Conservation (phyloP, 1,140 invertebrate genomes). For the Cotesia chilonis region DNA sequence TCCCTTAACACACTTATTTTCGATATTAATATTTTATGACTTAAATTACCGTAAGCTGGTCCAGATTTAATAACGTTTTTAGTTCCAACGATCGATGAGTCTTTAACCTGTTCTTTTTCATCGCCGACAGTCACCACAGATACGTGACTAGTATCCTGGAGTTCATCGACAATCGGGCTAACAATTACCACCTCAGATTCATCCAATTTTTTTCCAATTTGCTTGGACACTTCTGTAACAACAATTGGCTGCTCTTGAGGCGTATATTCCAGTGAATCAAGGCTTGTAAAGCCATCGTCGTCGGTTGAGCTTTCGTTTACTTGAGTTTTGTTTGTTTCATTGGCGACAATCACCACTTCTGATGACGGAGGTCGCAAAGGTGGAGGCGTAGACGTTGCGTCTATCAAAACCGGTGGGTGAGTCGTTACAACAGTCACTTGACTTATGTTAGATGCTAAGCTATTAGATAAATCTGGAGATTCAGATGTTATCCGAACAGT, state of each 20-base stretch:
- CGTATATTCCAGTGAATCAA: constrained; percentile 77
- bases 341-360: constrained; percentile 81
- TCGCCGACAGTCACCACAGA: constrained; percentile 90
- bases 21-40: constrained; percentile 36
- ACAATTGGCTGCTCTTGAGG: constrained; percentile 66
- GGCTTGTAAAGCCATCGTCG: constrained; percentile 74
- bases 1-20: too few species aligned
- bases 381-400: constrained; percentile 60
- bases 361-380: constrained; percentile 56
- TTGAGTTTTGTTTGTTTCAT: constrained; percentile 77
- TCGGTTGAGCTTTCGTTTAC: constrained; percentile 74
- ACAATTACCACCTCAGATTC: constrained; percentile 84
- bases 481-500: constrained; percentile 70
- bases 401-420: constrained; percentile 79
- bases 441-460: constrained; percentile 74
- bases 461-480: constrained; percentile 71
- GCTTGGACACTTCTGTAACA: constrained; percentile 57
- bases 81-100: constrained; percentile 66
- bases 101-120: constrained; percentile 76
- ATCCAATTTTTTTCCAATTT: constrained; percentile 72
- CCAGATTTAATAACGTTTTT: constrained; percentile 51
- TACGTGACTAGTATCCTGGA: constrained; percentile 82
- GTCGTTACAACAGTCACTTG: constrained; percentile 82
- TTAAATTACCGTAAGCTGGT: constrained; percentile 49
- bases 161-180: constrained; percentile 68